phyloP scores from a whole-genome alignment of 2,888 invertebrate species.

The Pheosia gnoma region DNA sequence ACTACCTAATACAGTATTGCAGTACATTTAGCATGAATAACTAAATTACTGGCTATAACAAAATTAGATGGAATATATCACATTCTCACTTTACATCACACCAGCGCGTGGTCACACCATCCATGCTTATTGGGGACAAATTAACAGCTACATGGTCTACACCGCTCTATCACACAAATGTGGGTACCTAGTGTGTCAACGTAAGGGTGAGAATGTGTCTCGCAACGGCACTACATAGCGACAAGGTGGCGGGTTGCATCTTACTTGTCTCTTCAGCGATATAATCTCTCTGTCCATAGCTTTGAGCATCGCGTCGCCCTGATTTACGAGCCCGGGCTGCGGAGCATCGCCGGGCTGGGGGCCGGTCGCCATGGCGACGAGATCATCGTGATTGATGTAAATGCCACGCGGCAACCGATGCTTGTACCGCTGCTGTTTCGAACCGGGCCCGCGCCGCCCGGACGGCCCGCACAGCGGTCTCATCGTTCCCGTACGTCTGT shows the following conservation, averaged over 20 bases:
- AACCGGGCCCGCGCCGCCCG: slow-evolving; percentile 82
- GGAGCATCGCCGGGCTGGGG: slow-evolving; percentile 84
- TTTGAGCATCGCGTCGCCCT: slow-evolving; percentile 93
- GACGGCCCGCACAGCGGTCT: slow-evolving; percentile 91
- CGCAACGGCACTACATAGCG: slow-evolving; percentile 64
- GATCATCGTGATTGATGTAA: slow-evolving; percentile 98
- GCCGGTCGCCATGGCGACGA: slow-evolving; percentile 94
- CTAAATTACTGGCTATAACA: slow-evolving; percentile 42
- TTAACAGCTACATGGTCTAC: slow-evolving; percentile 4
- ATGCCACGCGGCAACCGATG: slow-evolving; percentile 97
- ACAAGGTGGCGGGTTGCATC: slow-evolving; percentile 74
- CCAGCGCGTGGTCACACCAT: slow-evolving; percentile 42
- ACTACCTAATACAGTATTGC: slow-evolving; percentile 51
- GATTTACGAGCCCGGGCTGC: slow-evolving; percentile 82
- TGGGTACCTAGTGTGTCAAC: slow-evolving; percentile 40
- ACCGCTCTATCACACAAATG: background rate
- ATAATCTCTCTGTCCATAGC: slow-evolving; percentile 97
- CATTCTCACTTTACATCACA: slow-evolving; percentile 74
- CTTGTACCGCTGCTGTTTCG: slow-evolving; percentile 85
- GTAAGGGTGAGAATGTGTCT: slow-evolving; percentile 73
- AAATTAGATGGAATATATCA: slow-evolving; percentile 51
- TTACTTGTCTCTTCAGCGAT: slow-evolving; percentile 98
- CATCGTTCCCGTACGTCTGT: slow-evolving; percentile 91
- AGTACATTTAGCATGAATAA: slow-evolving; percentile 48
- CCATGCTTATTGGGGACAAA: slow-evolving; percentile 28